A percentile compares a stretch with the other conserved stretches of the same genome.
Evolutionary conservation across 2,888 invertebrate species (phyloP).

Genomic region (Apodemia zela): DNA sequence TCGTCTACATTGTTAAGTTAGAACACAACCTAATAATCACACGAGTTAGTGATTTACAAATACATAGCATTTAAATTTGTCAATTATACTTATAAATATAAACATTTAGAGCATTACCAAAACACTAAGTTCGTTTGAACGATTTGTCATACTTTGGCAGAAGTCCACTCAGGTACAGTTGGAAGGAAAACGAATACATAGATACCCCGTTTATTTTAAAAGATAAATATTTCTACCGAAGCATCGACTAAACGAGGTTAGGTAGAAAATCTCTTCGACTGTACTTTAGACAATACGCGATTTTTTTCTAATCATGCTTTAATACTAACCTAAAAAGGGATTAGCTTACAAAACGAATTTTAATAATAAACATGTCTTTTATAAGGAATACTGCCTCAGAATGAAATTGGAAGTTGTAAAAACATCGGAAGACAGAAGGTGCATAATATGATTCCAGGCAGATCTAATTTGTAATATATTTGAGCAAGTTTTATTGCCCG

Average conservation of each 20-base stretch:
- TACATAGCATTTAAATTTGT: constrained; percentile 34
- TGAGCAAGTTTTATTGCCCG: constrained; percentile 68
- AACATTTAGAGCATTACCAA: constrained; percentile 39
- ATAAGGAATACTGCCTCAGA: constrained; percentile 72
- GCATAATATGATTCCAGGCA: constrained; percentile 43
- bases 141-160: constrained; percentile 41
- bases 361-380: constrained; percentile 73
- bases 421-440: constrained; percentile 65
- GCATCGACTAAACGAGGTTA: neutral
- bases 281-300: constrained; percentile 45
- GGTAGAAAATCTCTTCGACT: constrained; percentile 26
- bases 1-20: constrained; percentile 61
- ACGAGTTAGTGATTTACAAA: constrained; percentile 62
- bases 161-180: constrained; percentile 58
- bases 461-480: constrained; percentile 38
- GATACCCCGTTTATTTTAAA: constrained; percentile 28
- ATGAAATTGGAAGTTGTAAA: constrained; percentile 47
- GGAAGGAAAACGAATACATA: constrained; percentile 53
- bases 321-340: constrained; percentile 45
- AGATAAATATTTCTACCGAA: constrained; percentile 28
- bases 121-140: constrained; percentile 33
- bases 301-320: constrained; percentile 37
- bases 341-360: constrained; percentile 50
- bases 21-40: constrained; percentile 77
- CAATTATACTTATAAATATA: constrained; percentile 32